Base-by-base conservation (phyloP, 30 jellyfish, hydroid and myxozoan genomes). In the Pseudorhiza aurosa region DNA sequence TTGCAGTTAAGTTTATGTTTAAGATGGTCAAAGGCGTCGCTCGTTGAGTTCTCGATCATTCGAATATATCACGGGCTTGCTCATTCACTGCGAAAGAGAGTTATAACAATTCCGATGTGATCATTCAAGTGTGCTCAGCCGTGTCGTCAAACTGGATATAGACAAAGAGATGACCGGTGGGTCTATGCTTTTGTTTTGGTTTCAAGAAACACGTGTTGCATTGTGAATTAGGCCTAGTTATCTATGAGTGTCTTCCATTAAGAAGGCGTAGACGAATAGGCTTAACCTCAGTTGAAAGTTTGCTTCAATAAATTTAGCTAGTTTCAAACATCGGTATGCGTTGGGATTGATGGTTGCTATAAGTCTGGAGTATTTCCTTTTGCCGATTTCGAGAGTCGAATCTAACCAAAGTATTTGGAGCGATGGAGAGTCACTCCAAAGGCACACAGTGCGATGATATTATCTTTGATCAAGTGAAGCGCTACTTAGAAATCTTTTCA, bases 401-500 rank as follows among this genome's bases (percentile, higher is more conserved):
- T n/a, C n/a, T n/a, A n/a, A n/a, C n/a, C n/a, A n/a, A n/a, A n/a
- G n/a, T n/a, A n/a, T n/a, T n/a, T n/a, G n/a, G n/a, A n/a, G n/a
- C 35, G 67, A 74, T 74, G 87, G 68, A 33, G 8, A 36, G 60
- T 0, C 31, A 19, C 27, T 64, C 91, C 10, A 46, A 32, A 7
- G 77, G 24, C 12, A 65, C 75, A 0, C 80, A 80, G 19, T 80
- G 91, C 75, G 64, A 70, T 25, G 82, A 59, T n/a, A 33, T n/a
- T 11, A 51, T 51, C 0, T 78, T 33, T n/a, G 75, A 44, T 35
- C 21, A 64, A 19, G 26, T 78, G 67, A 68, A 78, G 21, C 55
- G 8, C 59, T 80, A 80, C 32, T 24, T 80, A 19, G 72, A 80
- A 15, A 51, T 64, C 15, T 80, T 64, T 40, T 55, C 65, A 31